Evolutionary conservation across 92 coral and sea anemone species (phyloP), one percentile per base, ranked within the genome.

Genomic region (Palythoa grandis): DNA sequence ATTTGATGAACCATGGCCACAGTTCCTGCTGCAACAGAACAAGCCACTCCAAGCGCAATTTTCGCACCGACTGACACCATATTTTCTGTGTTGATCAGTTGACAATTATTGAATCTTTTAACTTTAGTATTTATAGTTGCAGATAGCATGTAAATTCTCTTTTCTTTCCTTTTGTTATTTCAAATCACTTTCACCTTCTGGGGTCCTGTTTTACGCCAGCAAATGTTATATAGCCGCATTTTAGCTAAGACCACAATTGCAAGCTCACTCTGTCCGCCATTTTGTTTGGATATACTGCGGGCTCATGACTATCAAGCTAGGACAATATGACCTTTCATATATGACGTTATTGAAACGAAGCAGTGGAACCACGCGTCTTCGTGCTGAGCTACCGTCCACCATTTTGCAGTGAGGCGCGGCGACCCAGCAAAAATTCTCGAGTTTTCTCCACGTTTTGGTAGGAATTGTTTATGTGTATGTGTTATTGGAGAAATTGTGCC

Each of bases 51-150:
- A 29, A 96, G 88, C 11, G 92, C 90, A 52, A 93, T 52, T 77
- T 93, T 96, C 3, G 99, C 94, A 72, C 94, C 94, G 17, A 85
- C 52, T 38, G 98, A 96, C 73, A 90, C 93, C 93, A 94, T 94
- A 63, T 2, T 6, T 40, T 29, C 35, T 29, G 35, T 29, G 35
- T 29, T 29, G 35, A 29, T 29, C 58, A 5, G 50, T 74, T 58
- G n/a, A 58, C 61, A 8, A 47, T 56, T 52, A 3, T 43, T 43
- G 0, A 43, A 43, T 43, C 50, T 43, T 43, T 43, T 43, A 43
- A 8, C 6, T 43, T 5, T 43, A 43, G 50, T 3, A 43, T 1
- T 8, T 43, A 17, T 66, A 2, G 4, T 25, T 4, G 7, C 58
- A 2, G 50, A 19, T 58, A 58, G 17, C 2, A 22, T 69, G 25